These are phyloP conservation scores for Speoplatyrhinus poulsoni DNA, from an alignment of 2,113 vertebrate species.

Conservation along the genomic window DNA sequence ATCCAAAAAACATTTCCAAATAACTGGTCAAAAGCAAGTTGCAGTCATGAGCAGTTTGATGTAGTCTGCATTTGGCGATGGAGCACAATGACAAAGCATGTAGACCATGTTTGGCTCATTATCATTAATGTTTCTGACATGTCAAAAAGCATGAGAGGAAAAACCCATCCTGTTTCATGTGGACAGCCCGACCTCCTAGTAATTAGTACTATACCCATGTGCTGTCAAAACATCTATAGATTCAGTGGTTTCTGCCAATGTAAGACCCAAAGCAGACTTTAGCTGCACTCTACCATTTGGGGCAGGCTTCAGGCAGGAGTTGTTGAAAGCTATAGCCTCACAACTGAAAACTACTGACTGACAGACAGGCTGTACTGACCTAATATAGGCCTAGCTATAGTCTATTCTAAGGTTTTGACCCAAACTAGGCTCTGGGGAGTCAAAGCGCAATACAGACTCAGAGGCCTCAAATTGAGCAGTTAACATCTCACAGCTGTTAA, in stretches of 20 bases:
- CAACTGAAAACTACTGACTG: conserved; percentile 1
- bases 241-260: background rate
- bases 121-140: conserved; percentile 40
- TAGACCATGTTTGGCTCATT: conserved; percentile 39
- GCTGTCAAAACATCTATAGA: conserved; percentile 31
- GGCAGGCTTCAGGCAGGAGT: conserved; percentile 9
- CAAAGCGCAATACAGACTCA: conserved; percentile 23
- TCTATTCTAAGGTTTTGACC: conserved; percentile 36
- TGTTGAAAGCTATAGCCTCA: background rate
- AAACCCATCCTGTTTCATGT: conserved; percentile 27
- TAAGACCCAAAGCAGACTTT: background rate
- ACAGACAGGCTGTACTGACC: background rate
- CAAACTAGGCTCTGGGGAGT: conserved; percentile 32
- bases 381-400: conserved; percentile 21
- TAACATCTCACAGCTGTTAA: conserved; percentile 49
- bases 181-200: conserved; percentile 32
- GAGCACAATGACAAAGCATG: conserved; percentile 43
- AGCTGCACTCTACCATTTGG: background rate
- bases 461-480: conserved; percentile 26
- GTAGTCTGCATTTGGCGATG: conserved; percentile 34
- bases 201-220: conserved; percentile 24
- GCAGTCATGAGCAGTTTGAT: conserved; percentile 26
- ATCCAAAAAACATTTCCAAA: background rate
- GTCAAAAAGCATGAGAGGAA: conserved; percentile 52
- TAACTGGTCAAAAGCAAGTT: conserved; percentile 17